A percentile compares a stretch with the other conserved stretches of the same genome.
Evolutionary conservation across 2,888 invertebrate species (phyloP).

Genomic region (Dasysyrphus albostriatus): DNA sequence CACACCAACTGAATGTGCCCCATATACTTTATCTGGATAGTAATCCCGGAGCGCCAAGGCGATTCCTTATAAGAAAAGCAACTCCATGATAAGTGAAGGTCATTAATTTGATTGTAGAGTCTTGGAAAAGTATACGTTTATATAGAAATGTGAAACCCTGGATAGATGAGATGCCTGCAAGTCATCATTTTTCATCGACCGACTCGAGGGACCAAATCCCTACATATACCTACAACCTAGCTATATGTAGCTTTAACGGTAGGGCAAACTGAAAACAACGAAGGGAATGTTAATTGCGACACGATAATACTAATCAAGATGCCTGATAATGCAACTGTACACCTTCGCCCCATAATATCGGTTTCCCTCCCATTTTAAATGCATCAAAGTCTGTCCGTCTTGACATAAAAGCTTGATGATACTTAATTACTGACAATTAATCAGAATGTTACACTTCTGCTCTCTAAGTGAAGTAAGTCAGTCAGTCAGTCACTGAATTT

Average conservation of each 20-base stretch:
- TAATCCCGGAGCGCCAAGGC: conserved; percentile 53
- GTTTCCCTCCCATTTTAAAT: conserved; percentile 15
- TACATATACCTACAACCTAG: background rate
- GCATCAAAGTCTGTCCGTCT: conserved; percentile 34
- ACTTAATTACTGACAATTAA: conserved; percentile 67
- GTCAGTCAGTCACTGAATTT: background rate
- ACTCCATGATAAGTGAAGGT: conserved; percentile 71
- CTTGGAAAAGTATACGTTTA: conserved; percentile 27
- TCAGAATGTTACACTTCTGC: conserved; percentile 45
- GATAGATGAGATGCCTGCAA: conserved; percentile 63
- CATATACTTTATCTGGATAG: conserved; percentile 15
- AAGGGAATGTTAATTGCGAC: conserved; percentile 68
- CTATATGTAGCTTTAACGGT: background rate
- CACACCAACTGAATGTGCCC: background rate
- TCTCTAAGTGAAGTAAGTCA: background rate
- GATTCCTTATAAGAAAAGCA: conserved; percentile 26
- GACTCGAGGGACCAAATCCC: conserved; percentile 1
- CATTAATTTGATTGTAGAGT: conserved; percentile 66
- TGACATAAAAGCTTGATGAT: conserved; percentile 60
- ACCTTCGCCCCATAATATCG: conserved; percentile 37
- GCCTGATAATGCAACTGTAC: conserved; percentile 61
- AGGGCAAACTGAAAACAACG: conserved; percentile 15
- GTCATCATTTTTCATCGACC: conserved; percentile 62
- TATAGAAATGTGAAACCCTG: conserved; percentile 58
- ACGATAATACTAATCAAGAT: conserved; percentile 64